phyloP scores from a whole-genome alignment of 1,140 invertebrate genomes.

The Papilio machaon region DNA sequence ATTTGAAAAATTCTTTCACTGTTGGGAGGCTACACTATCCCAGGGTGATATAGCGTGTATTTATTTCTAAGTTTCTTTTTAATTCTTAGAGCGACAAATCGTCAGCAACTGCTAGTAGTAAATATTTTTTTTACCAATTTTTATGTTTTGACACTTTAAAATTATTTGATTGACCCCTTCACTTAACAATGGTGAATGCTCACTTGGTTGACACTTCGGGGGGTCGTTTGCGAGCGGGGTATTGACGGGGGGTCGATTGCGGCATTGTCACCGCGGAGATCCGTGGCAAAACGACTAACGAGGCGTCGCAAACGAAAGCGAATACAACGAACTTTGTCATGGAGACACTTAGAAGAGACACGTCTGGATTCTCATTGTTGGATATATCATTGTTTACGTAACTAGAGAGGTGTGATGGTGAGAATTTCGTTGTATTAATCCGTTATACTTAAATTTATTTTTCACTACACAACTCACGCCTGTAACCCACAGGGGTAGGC shows the following conservation, averaged over 20 bases:
- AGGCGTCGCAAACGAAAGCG: constrained; percentile 28
- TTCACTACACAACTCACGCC: too few species aligned
- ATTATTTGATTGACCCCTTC: constrained; percentile 33
- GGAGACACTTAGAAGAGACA: not conserved
- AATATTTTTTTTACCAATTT: not conserved
- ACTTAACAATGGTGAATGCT: constrained; percentile 41
- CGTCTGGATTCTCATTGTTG: constrained; percentile 28
- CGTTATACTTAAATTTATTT: too few species aligned
- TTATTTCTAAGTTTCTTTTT: too few species aligned
- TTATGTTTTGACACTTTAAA: constrained; percentile 7
- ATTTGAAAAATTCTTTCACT: too few species aligned
- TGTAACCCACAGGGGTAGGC: too few species aligned
- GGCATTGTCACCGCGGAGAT: constrained; percentile 60
- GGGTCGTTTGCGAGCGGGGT: constrained; percentile 64
- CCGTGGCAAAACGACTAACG: constrained; percentile 46
- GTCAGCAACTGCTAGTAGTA: not conserved
- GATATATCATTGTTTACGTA: constrained; percentile 16
- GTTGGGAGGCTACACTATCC: too few species aligned
- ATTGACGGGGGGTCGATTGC: constrained; percentile 72
- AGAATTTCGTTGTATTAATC: too few species aligned
- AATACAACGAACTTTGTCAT: constrained; percentile 26
- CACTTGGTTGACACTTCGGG: constrained; percentile 44
- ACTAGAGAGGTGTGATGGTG: not conserved
- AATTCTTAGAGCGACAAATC: too few species aligned
- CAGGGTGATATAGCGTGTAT: too few species aligned